Conservation (phyloP, 2,113 vertebrate species). For the Neotoma lepida region DNA sequence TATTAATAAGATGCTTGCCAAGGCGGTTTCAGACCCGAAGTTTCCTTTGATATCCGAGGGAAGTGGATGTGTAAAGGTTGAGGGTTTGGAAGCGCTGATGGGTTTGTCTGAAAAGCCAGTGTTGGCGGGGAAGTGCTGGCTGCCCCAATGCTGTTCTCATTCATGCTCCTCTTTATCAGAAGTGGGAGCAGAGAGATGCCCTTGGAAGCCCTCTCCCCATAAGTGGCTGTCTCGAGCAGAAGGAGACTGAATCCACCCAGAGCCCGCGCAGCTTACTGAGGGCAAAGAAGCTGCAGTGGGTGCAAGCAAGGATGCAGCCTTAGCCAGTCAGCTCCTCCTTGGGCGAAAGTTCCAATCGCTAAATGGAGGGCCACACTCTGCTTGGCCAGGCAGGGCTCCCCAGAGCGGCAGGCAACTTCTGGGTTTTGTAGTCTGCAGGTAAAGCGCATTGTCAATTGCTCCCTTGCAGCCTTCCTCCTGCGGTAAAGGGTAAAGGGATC, state of each 20-base stretch:
- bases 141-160: conserved; percentile 23
- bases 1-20: conserved; percentile 73
- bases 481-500: not conserved
- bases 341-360: conserved; percentile 1
- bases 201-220: conserved; percentile 19
- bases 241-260: not conserved
- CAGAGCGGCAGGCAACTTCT: conserved; percentile 18
- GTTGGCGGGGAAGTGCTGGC: conserved; percentile 4
- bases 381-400: conserved; percentile 14
- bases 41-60: conserved; percentile 53
- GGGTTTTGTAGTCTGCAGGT: conserved; percentile 51
- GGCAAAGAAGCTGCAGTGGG: conserved; percentile 26
- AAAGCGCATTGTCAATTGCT: not conserved
- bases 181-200: not conserved
- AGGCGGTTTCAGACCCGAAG: conserved; percentile 62
- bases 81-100: not conserved
- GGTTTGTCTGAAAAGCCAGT: conserved; percentile 61
- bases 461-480: conserved; percentile 27
- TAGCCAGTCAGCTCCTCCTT: not conserved
- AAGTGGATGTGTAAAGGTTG: conserved; percentile 48
- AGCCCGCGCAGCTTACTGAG: not conserved
- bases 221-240: not conserved
- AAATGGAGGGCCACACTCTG: not conserved
- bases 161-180: conserved; percentile 23
- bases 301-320: not conserved